These are phyloP conservation scores for Pteropus alecto DNA, from an alignment of 2,113 vertebrate species.

Conservation along the genomic window DNA sequence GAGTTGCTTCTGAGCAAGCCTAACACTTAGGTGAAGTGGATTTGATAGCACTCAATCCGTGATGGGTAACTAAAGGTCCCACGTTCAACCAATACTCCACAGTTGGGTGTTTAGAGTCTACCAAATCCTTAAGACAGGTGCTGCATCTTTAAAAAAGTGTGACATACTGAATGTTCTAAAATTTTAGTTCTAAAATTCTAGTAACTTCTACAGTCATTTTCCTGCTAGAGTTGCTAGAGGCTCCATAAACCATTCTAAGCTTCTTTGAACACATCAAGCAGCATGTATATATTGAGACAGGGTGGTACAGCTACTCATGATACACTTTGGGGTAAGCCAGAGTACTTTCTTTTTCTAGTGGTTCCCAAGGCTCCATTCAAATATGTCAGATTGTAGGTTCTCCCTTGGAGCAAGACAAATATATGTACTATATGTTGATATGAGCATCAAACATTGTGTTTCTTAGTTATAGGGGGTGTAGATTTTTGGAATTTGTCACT, in stretches of 20 bases:
- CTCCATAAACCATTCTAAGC: not conserved
- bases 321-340: not conserved
- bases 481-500: not conserved
- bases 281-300: not conserved
- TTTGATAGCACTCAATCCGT: not conserved
- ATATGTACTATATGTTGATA: not conserved
- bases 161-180: not conserved
- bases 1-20: not conserved
- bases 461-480: not conserved
- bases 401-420: not conserved
- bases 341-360: not conserved
- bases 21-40: not conserved
- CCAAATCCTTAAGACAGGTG: not conserved
- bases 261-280: not conserved
- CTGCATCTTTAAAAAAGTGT: not conserved
- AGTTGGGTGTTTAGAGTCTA: not conserved
- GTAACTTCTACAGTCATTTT: not conserved
- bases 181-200: not conserved
- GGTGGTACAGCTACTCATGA: not conserved
- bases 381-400: not conserved
- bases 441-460: not conserved
- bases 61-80: not conserved
- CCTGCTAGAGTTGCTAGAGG: not conserved
- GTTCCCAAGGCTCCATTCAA: not conserved
- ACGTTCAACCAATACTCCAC: not conserved